phyloP scores from a whole-genome alignment of 1,140 invertebrate genomes.

The Dendroctonus valens region DNA sequence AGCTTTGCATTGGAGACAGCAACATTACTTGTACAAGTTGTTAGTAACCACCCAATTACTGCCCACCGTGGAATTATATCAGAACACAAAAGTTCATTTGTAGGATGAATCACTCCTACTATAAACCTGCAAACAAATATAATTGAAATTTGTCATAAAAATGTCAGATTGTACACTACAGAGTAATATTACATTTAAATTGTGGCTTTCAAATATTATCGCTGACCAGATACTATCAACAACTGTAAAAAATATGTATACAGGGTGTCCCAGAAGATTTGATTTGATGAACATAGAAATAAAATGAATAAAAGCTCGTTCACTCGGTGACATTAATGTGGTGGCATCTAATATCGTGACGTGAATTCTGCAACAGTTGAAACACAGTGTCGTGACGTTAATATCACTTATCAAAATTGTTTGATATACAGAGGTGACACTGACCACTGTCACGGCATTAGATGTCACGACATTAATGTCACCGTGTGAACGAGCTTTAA shows the following conservation, averaged over 20 bases:
- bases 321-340: too few species aligned
- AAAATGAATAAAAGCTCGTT: too few species aligned
- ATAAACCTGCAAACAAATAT: constrained; percentile 65
- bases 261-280: background rate
- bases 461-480: too few species aligned
- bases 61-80: constrained; percentile 98
- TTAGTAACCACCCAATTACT: constrained; percentile 96
- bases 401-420: too few species aligned
- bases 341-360: too few species aligned
- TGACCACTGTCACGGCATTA: too few species aligned
- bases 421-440: too few species aligned
- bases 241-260: background rate
- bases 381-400: too few species aligned
- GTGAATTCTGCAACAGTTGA: too few species aligned
- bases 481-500: too few species aligned
- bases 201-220: background rate
- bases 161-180: background rate
- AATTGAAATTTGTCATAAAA: background rate
- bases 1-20: constrained; percentile 94
- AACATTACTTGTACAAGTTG: constrained; percentile 91
- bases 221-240: background rate
- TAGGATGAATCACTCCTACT: constrained; percentile 96
- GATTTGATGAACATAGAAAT: too few species aligned
- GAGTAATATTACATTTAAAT: background rate
- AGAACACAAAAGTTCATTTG: constrained; percentile 95